Evolutionary conservation across 2,797 vertebrate species (phyloP), one percentile per base, ranked within the genome.

Genomic region (Glossophaga mutica): DNA sequence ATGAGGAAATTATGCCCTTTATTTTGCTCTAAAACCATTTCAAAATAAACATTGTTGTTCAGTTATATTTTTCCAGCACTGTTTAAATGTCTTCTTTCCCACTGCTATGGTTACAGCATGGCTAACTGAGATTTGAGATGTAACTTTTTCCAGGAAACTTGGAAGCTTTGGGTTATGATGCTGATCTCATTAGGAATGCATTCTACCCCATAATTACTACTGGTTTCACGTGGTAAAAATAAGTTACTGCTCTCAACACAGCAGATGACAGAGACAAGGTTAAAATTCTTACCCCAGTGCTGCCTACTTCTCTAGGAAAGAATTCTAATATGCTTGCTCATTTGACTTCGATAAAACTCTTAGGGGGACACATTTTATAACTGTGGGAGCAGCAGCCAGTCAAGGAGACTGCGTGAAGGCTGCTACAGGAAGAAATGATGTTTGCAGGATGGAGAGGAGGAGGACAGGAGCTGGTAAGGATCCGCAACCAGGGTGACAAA

Each of bases 311-410:
- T 89, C 29, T 44, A 32, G 83, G 62, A 92, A 94, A 70, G 32
- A 86, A 76, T 92, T 95, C 70, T 84, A 57, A 88, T 57, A 79
- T 42, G 76, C 55, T 87, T 94, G 44, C 94, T 24, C 16, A 74
- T 94, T 87, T 87, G 81, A 84, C 32, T 76, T 95, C 15, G 50
- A 46, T 76, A 26, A 90, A 87, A 62, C 55, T 76, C 74, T 48
- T 83, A 62, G 37, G n/a, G 39, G 37, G 5, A n/a, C 44, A 46
- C 4, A 59, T 83, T 94, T 89, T 89, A 89, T 81, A 68, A 76
- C 39, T 52, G 34, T 59, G 50, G 62, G 57, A 84, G 79, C 18
- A 52, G 6, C 50, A 52, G 10, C 19, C 37, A 67, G 10, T 22
- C 29, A 59, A 67, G 70, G 37, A 32, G 44, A 2, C 52, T 10